phyloP scores from a whole-genome alignment of 2,888 invertebrate genomes.

The Drosophila flavopinicola region DNA sequence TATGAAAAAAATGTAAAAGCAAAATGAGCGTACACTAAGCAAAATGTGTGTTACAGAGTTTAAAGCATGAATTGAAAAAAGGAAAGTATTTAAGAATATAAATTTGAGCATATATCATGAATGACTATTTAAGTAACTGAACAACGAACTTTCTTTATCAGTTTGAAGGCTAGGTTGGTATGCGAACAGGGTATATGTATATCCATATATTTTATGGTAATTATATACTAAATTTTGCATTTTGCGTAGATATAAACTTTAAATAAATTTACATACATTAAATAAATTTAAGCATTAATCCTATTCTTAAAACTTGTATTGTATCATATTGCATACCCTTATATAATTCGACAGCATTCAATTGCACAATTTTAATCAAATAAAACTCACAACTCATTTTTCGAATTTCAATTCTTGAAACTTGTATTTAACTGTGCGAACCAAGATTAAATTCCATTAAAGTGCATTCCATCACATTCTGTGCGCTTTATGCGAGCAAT shows the following conservation, averaged over 20 bases:
- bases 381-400: background rate
- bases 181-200: too few relatives aligned
- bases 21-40: background rate
- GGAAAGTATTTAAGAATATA: background rate
- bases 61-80: background rate
- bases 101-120: background rate
- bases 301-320: too few relatives aligned
- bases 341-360: too few relatives aligned
- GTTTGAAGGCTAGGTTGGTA: too few relatives aligned
- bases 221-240: too few relatives aligned
- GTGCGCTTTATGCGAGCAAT: background rate
- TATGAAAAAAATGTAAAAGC: constrained; percentile 2
- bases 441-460: constrained; percentile 13
- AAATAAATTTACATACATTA: background rate
- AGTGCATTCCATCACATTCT: background rate
- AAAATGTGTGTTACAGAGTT: background rate
- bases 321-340: too few relatives aligned
- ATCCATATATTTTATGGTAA: too few relatives aligned
- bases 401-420: constrained; percentile 1
- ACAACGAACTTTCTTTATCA: too few relatives aligned
- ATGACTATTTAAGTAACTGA: too few relatives aligned
- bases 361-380: background rate
- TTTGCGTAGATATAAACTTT: too few relatives aligned
- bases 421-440: constrained; percentile 2
- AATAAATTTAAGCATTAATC: too few relatives aligned